Evolutionary conservation across 2,113 vertebrate species (phyloP).

Genomic region (Empidonax traillii): DNA sequence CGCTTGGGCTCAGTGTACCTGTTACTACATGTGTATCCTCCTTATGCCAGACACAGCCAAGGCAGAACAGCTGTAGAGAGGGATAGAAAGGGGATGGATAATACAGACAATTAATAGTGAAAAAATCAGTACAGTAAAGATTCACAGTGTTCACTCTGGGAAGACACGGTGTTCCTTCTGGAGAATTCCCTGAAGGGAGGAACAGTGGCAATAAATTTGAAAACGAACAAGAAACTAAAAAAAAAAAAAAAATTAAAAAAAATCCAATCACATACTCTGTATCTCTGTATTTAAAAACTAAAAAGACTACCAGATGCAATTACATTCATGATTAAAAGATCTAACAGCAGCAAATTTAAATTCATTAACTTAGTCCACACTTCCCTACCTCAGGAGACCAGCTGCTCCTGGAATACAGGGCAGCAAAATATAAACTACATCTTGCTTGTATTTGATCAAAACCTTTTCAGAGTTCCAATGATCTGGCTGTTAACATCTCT

Average conservation of each 20-base stretch:
- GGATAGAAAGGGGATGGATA: background rate
- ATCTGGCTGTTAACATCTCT: slow-evolving; percentile 68
- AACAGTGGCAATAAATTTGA: background rate
- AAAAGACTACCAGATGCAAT: slow-evolving; percentile 63
- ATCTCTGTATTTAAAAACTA: slow-evolving; percentile 52
- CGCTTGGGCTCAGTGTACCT: background rate
- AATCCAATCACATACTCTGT: slow-evolving; percentile 6
- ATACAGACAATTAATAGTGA: background rate
- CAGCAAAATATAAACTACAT: slow-evolving; percentile 65
- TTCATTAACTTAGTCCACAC: slow-evolving; percentile 64
- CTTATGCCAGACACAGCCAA: background rate
- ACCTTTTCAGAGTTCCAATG: slow-evolving; percentile 53
- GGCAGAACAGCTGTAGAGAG: background rate
- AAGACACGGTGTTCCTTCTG: background rate
- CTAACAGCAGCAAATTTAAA: slow-evolving; percentile 65
- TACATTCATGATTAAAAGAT: slow-evolving; percentile 64
- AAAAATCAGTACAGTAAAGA: background rate
- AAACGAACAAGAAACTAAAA: background rate
- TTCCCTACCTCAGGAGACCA: slow-evolving; percentile 58
- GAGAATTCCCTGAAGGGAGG: background rate
- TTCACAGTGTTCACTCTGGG: background rate
- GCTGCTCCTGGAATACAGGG: slow-evolving; percentile 45
- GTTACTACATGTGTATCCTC: background rate
- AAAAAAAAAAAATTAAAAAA: background rate
- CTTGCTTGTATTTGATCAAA: slow-evolving; percentile 64